Percentiles rank a stretch among this genome's conserved stretches.
phyloP scores from a whole-genome alignment of 2,113 vertebrate genomes.

The zebrafish (Danio rerio) region DNA sequence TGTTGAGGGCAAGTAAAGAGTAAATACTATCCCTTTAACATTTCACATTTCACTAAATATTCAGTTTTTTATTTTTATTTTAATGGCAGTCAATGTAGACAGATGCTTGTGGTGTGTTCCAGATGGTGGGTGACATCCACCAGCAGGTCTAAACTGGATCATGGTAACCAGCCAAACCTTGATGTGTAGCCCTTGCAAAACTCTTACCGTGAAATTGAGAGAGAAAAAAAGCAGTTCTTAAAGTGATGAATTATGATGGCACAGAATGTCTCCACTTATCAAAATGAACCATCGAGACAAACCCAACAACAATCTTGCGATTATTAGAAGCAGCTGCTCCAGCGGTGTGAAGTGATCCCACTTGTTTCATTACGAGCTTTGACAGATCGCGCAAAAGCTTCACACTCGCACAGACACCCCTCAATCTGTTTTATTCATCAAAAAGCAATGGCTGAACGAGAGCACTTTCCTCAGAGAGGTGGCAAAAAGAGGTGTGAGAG shows the following conservation, averaged over 20 bases:
- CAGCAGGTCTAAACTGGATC: constrained; percentile 1
- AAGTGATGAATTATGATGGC: constrained; percentile 3
- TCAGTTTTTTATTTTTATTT: too few species aligned
- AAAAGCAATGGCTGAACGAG: constrained; percentile 24
- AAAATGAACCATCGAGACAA: constrained; percentile 18
- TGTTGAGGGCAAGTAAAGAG: too few species aligned
- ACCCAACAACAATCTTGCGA: constrained; percentile 3
- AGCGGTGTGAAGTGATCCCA: constrained; percentile 25
- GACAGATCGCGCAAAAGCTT: constrained; percentile 15
- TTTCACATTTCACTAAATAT: too few species aligned
- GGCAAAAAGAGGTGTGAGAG: constrained; percentile 31
- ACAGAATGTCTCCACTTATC: constrained; percentile 18
- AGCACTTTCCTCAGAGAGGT: constrained; percentile 23
- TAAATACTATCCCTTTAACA: too few species aligned
- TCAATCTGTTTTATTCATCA: constrained; percentile 43
- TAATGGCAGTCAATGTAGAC: background rate
- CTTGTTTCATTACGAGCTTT: constrained; percentile 11
- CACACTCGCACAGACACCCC: constrained; percentile 27
- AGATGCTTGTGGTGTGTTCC: constrained; percentile 5
- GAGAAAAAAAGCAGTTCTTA: background rate
- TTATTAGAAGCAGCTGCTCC: constrained; percentile 26
- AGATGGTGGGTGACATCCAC: constrained; percentile 4
- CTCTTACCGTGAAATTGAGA: constrained; percentile 2
- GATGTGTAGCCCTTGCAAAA: constrained; percentile 21
- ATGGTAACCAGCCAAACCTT: constrained; percentile 24